Evolutionary conservation across 2,113 vertebrate genomes (phyloP), one percentile per base, ranked within the genome.

Genomic region (Cyprinodon brontotheroides): DNA sequence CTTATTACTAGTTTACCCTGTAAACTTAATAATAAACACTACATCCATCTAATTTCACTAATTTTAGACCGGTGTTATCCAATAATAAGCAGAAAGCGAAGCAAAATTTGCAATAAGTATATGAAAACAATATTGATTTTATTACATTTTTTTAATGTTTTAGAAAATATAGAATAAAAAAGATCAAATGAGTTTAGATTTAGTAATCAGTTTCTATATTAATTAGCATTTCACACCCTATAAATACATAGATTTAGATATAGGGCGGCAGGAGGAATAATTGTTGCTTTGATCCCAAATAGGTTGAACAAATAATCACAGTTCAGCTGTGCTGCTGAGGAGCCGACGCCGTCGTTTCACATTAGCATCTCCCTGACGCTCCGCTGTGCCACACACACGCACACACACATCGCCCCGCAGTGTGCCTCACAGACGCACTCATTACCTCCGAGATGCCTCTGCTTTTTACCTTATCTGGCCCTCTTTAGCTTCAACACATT

Each of bases 301-400:
- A 95, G 94, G 95, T 96, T 97, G 96, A 97, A 97, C 96, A 97
- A 98, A 98, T 96, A 97, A 96, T 89, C 83, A 94, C 95, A 96
- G 96, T 98, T 97, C 96, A 96, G 95, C 95, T 90, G 86, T 92
- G 95, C 95, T 96, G 94, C 95, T 77, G 86, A 96, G 95, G 94
- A 96, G 95, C 95, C 94, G 93, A 93, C 94, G 89, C 93, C 95
- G 95, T 98, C 97, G 97, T 95, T 97, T 96, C 94, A 92, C 94
- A 97, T 99, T 96, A 98, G 91, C 85, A 88, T 98, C 96, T 96
- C 74, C 74, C 40, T 60, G 89, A 94, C 93, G 90, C 93, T 93
- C 93, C 85, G 93, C 95, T 95, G 82, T 91, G 89, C 93, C 94
- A 92, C 92, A 70, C 77, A 70, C 68, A 29, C 66, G 36, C 62